Evolutionary conservation across 2,797 vertebrate species (phyloP), one percentile per base, ranked within the genome.

Genomic region (Cichlasoma orientale): DNA sequence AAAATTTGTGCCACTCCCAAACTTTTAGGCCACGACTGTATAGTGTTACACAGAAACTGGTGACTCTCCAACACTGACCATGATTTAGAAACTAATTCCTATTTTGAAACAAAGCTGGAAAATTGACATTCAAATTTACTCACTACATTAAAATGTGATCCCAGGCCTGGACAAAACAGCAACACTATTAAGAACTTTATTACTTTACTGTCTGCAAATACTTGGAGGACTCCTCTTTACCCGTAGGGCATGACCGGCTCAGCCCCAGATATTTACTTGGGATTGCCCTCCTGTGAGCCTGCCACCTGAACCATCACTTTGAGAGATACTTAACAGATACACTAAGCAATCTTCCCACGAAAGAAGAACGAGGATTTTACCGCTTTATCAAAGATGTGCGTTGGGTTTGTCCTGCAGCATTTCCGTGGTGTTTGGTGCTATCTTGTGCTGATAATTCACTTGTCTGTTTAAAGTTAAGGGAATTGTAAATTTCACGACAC

Each of bases 371-470:
- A 18, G 13, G 21, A 44, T 11, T 63, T 44, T 63, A 18, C 16
- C 6, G 21, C 13, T 63, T 63, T 14, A 16, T 25, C 79, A 81
- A 92, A 86, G 89, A 92, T 89, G 91, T 95, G 93, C 94, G 93
- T 95, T 95, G 81, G 78, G 77, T 92, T 86, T 84, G 80, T 90
- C 83, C 90, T 89, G 79, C 77, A 85, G 90, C 89, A 73, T 63
- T 73, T 89, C 81, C 89, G 84, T 82, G 57, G 79, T 90, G 89
- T 88, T 91, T 84, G 86, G 83, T 91, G 86, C 81, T 90, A 63
- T 91, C 70, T 86, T 90, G 89, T 90, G 90, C 94, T 95, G 94
- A 93, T 92, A 92, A 58, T 89, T 89, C 72, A 89, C 75, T 89
- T 93, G 91, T 94, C 93, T 93, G 93, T 77, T 80, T 89, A 88